Conservation (phyloP, 1,140 invertebrate species). For the Heliconius hewitsoni region DNA sequence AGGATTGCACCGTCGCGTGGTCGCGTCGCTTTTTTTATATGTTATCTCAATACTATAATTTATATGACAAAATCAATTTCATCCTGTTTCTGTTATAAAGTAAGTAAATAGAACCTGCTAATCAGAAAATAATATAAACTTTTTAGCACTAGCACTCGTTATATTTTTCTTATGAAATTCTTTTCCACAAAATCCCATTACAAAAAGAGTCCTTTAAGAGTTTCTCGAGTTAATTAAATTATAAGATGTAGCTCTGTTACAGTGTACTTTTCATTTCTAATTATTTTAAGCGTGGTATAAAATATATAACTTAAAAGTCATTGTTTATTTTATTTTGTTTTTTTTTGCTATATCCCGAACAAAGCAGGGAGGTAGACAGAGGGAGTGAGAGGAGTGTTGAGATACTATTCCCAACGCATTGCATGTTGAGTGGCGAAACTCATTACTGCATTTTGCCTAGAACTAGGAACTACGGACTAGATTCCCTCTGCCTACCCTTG, state of each 20-base stretch:
- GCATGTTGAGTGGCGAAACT: no score
- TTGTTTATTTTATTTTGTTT: background rate
- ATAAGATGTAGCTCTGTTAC: background rate
- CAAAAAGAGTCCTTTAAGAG: background rate
- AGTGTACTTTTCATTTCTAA: slow-evolving; percentile 1
- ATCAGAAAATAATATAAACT: background rate
- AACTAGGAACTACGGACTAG: no score
- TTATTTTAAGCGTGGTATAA: background rate
- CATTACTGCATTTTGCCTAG: no score
- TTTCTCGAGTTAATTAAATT: background rate
- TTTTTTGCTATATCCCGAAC: background rate
- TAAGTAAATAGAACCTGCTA: background rate
- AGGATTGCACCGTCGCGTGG: no score
- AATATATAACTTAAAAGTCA: background rate
- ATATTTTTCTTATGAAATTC: background rate
- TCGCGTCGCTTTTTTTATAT: no score
- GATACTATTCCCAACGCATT: no score
- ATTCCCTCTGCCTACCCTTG: no score
- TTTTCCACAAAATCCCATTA: background rate
- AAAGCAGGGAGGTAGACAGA: no score
- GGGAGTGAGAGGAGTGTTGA: no score
- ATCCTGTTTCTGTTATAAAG: no score
- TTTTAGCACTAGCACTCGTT: background rate
- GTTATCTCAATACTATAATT: no score
- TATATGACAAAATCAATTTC: no score